Conservation (phyloP, 1,140 invertebrate species). For the Pomacea maculata region DNA sequence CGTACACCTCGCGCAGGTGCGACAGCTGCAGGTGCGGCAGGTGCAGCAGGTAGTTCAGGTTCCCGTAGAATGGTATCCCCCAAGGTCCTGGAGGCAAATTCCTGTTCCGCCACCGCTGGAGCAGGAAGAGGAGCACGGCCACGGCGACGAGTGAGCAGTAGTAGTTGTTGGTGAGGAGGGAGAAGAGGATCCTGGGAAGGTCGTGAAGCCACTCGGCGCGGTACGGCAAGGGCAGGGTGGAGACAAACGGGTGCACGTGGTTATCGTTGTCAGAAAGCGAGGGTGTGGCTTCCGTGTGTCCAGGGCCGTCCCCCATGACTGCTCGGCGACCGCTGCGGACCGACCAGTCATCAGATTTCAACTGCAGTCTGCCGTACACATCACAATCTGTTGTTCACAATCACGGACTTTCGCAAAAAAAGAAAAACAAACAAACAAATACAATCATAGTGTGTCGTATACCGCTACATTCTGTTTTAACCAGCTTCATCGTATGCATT, state of each 20-base stretch:
- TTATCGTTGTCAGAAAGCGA: neutral
- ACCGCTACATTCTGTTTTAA: too few relatives aligned
- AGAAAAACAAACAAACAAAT: too few relatives aligned
- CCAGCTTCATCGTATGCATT: too few relatives aligned
- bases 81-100: constrained; percentile 46
- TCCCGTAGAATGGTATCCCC: constrained; percentile 42
- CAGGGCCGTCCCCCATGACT: too few relatives aligned
- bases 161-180: neutral
- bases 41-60: constrained; percentile 33
- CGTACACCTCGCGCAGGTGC: constrained; percentile 48
- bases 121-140: neutral
- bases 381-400: too few relatives aligned
- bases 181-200: neutral
- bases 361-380: too few relatives aligned
- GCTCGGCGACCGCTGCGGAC: too few relatives aligned
- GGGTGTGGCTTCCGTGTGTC: neutral
- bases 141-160: too few relatives aligned
- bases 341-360: too few relatives aligned
- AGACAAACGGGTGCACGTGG: neutral
- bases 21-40: constrained; percentile 39
- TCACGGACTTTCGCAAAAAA: too few relatives aligned
- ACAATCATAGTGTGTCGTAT: too few relatives aligned
- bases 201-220: too few relatives aligned
- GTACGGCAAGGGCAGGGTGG: neutral
- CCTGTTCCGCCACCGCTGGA: neutral